Percentiles rank a stretch among this genome's conserved stretches.
Evolutionary conservation across 2,888 invertebrate genomes (phyloP).

Genomic region (Melieria omissa): DNA sequence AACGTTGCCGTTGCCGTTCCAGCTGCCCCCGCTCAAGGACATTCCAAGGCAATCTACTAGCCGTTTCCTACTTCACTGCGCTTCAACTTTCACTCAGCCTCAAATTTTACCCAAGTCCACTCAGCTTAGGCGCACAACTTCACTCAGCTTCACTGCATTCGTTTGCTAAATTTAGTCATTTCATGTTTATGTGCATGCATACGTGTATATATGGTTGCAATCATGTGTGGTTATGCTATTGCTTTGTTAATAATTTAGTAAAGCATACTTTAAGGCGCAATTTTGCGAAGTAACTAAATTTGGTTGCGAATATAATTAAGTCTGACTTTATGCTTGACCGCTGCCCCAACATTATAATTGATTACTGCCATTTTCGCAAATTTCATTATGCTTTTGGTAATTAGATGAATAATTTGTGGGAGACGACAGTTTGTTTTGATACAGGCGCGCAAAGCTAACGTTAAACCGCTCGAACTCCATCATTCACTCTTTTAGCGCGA

Average conservation of each 20-base stretch:
- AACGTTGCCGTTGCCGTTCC: background rate
- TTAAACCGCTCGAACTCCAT: no score
- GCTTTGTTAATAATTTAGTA: conserved; percentile 23
- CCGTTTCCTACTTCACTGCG: background rate
- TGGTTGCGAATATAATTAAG: conserved; percentile 17
- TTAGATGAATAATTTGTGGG: background rate
- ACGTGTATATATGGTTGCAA: no score
- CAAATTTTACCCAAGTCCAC: background rate
- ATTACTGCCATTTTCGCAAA: no score
- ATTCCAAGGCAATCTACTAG: conserved; percentile 11
- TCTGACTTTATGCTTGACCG: background rate
- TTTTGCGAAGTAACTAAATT: background rate
- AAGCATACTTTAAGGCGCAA: conserved; percentile 11
- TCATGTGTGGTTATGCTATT: background rate
- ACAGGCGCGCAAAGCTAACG: no score
- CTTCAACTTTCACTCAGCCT: background rate
- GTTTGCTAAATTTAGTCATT: conserved; percentile 21
- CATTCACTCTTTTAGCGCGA: no score
- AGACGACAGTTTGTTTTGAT: no score
- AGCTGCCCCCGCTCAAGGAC: conserved; percentile 29
- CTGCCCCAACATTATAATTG: no score
- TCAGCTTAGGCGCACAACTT: no score
- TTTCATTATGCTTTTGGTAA: conserved; percentile 1
- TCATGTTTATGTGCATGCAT: background rate
- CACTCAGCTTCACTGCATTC: background rate